These are phyloP conservation scores for Callitettix versicolor DNA, from an alignment of 1,140 invertebrate species.

Conservation along the genomic window DNA sequence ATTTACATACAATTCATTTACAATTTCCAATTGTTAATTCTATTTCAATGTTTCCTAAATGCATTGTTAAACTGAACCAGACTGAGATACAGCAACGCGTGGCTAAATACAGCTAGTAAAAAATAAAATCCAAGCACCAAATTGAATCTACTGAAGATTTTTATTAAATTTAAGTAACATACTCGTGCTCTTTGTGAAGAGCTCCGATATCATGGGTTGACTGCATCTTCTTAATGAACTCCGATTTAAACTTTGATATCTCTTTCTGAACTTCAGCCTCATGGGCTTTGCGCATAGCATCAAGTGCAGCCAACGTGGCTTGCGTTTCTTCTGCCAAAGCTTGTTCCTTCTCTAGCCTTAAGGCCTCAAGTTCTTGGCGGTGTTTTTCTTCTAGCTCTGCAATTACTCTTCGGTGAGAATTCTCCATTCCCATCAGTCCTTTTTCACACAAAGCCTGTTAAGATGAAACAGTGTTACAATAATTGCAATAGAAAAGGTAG, in stretches of 20 bases:
- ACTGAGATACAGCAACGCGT: too few species aligned
- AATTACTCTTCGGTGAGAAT: constrained; percentile 73
- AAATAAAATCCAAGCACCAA: too few species aligned
- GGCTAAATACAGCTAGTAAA: too few species aligned
- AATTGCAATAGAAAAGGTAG: too few species aligned
- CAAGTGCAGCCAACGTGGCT: constrained; percentile 54
- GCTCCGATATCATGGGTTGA: constrained; percentile 43
- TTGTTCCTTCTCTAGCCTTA: constrained; percentile 74
- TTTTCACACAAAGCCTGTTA: constrained; percentile 67
- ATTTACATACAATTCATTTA: too few species aligned
- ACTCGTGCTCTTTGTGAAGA: constrained; percentile 48
- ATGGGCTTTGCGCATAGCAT: constrained; percentile 87
- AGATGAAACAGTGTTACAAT: constrained; percentile 12
- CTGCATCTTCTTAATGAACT: constrained; percentile 64
- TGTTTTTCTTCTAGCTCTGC: constrained; percentile 78
- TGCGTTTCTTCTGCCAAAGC: constrained; percentile 82
- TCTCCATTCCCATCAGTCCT: constrained; percentile 76
- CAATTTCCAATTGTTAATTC: too few species aligned
- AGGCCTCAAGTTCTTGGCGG: constrained; percentile 56
- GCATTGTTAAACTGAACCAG: too few species aligned
- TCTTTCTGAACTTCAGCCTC: constrained; percentile 82
- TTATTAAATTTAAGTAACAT: too few species aligned
- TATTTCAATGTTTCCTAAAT: too few species aligned
- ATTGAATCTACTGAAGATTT: too few species aligned
- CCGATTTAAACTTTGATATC: constrained; percentile 75